phyloP scores from a whole-genome alignment of 2,797 vertebrate genomes.

The Peromyscus melanophrys region DNA sequence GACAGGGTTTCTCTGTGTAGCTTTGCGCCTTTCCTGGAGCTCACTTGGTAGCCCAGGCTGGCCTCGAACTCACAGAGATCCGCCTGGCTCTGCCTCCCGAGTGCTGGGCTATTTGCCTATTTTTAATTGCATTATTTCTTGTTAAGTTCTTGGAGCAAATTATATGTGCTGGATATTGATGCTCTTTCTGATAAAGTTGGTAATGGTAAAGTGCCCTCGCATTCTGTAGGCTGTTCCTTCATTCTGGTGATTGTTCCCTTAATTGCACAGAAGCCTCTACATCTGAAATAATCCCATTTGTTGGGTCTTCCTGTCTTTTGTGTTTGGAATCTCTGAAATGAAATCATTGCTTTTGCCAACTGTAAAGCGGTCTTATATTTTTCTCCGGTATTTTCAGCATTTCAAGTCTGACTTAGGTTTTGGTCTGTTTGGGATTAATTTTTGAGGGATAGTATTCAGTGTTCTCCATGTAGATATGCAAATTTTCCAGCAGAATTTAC shows the following conservation, averaged over 20 bases:
- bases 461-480: background rate
- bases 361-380: background rate
- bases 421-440: background rate
- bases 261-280: background rate
- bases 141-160: background rate
- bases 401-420: background rate
- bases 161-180: background rate
- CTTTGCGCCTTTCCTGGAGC: no score
- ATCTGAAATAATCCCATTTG: background rate
- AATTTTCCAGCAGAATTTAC: background rate
- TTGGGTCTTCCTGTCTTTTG: background rate
- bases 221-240: background rate
- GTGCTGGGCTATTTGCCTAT: background rate
- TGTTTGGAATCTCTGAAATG: background rate
- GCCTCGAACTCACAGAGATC: no score
- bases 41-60: no score
- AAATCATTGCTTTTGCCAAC: background rate
- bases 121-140: background rate
- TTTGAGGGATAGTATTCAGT: background rate
- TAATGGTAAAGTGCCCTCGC: background rate
- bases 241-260: no score
- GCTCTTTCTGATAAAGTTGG: background rate
- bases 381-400: background rate
- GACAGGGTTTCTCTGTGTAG: no score
- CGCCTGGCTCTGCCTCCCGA: no score